phyloP scores from a whole-genome alignment of 1,140 invertebrate genomes.

The Scaptomyza montana region DNA sequence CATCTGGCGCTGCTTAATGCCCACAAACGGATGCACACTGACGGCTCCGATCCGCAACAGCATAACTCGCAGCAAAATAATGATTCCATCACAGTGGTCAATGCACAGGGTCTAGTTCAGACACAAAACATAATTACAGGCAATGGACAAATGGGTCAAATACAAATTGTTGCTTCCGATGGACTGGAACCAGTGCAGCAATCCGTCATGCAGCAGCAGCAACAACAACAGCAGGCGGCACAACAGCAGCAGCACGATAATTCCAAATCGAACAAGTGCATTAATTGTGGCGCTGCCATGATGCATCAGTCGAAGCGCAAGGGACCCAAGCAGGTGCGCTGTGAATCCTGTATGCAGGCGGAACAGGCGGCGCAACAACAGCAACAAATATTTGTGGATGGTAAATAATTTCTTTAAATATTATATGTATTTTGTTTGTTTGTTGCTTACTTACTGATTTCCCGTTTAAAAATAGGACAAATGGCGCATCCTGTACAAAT shows the following conservation, averaged over 20 bases:
- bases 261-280: constrained; percentile 82
- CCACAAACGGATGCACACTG: constrained; percentile 91
- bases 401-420: constrained; percentile 85
- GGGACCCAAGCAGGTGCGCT: constrained; percentile 86
- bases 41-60: constrained; percentile 78
- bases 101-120: constrained; percentile 84
- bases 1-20: constrained; percentile 91
- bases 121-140: constrained; percentile 83
- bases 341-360: constrained; percentile 86
- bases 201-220: constrained; percentile 74
- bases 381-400: constrained; percentile 87
- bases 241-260: constrained; percentile 74
- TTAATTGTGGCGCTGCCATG: constrained; percentile 85
- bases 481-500: constrained; percentile 77
- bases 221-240: constrained; percentile 43
- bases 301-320: constrained; percentile 85
- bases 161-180: constrained; percentile 87
- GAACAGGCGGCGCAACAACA: constrained; percentile 83
- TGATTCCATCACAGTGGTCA: constrained; percentile 73
- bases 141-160: constrained; percentile 84
- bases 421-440: constrained; percentile 48
- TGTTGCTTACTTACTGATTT: not conserved
- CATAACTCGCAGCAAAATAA: constrained; percentile 60
- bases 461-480: constrained; percentile 47
- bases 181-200: constrained; percentile 79